phyloP scores from a whole-genome alignment of 2,888 invertebrate species.

The Sinohyriopsis cumingii region DNA sequence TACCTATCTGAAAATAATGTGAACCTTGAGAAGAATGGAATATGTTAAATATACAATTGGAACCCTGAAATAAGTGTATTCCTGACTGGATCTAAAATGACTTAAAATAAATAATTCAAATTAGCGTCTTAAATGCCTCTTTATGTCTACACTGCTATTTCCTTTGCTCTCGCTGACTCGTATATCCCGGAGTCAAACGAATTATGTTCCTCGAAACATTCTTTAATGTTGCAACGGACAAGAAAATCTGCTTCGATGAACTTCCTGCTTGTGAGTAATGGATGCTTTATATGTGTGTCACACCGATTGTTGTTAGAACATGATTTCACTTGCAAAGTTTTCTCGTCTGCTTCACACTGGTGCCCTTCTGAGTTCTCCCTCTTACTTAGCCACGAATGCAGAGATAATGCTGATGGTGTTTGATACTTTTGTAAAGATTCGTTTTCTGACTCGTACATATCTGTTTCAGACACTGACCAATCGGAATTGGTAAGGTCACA shows the following conservation, averaged over 20 bases:
- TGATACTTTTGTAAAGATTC: constrained; percentile 30
- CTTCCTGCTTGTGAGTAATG: too few species aligned
- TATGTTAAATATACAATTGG: too few species aligned
- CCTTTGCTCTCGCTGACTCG: constrained; percentile 25
- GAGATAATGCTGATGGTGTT: constrained; percentile 20
- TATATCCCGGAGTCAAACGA: constrained; percentile 57
- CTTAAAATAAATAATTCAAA: too few species aligned
- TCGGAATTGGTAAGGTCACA: constrained; percentile 43
- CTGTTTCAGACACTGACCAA: constrained; percentile 54
- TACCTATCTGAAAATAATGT: too few species aligned
- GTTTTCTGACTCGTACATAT: constrained; percentile 49
- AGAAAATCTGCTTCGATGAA: background rate
- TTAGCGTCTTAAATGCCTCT: too few species aligned
- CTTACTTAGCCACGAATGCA: constrained; percentile 9
- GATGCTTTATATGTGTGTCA: too few species aligned
- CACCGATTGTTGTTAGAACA: too few species aligned
- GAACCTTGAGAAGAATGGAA: too few species aligned
- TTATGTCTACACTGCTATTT: constrained; percentile 13
- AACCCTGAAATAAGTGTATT: too few species aligned
- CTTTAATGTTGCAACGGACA: constrained; percentile 7
- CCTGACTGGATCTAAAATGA: too few species aligned
- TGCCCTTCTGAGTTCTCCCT: constrained; percentile 7
- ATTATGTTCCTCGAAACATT: constrained; percentile 42
- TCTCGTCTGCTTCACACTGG: background rate
- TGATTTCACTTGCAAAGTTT: too few species aligned